Evolutionary conservation across 2,888 invertebrate genomes (phyloP), one percentile per base, ranked within the genome.

Genomic region (Sarcophaga caerulescens): DNA sequence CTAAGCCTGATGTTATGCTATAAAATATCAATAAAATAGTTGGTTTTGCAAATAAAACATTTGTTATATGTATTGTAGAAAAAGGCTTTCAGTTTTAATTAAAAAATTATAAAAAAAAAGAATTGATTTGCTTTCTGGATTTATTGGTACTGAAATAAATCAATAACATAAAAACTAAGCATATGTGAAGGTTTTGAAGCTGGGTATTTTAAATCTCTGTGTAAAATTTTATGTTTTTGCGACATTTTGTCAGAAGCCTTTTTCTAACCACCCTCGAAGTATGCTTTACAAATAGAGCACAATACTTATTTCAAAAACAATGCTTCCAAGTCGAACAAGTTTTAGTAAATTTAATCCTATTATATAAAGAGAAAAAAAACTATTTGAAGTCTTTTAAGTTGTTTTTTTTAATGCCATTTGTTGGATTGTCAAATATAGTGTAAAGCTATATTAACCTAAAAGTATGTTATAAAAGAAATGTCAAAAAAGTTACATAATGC

Each of bases 21-120:
- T 21, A 81, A 11, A 75, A 52, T 73, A 45, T 45, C 19, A 68
- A 66, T n/a, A 73, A 73, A 66, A 80, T 21, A 19, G 11, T 68
- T 60, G 66, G 63, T 25, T 66, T 59, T 35, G 25, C 19, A 66
- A 73, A 71, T 52, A 71, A 65, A 66, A 14, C 14, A 59, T 71
- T 65, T 65, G 62, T n/a, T 70, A 35, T 35, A 10, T 35, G 8
- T 10, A 10, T 35, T 8, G 35, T 10, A 59, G 23, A 66, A 45
- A 57, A 73, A 19, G 45, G 45, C 59, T 45, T 66, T 71, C 44
- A 59, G 63, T 65, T 79, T 63, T 57, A 79, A 71, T 71, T 71
- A 57, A 21, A 63, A 79, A 76, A 35, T 1, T 3, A 35, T 35
- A 35, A 6, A 35, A 35, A 44, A 11, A 57, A 63, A 3, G 8